Evolutionary conservation across 2,797 vertebrate species (phyloP).

Genomic region (Lagorchestes hirsutus): DNA sequence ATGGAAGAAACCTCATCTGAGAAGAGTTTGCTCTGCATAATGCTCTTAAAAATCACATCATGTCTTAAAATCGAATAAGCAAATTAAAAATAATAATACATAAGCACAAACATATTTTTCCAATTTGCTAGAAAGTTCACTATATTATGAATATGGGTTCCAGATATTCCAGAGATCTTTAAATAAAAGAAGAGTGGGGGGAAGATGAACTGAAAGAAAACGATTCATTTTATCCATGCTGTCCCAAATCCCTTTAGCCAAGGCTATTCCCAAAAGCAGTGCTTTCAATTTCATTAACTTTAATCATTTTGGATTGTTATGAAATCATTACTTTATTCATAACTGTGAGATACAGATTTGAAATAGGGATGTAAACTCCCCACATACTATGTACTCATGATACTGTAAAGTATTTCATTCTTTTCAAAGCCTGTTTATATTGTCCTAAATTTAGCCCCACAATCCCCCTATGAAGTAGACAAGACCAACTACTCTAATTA

Average conservation of each 20-base stretch:
- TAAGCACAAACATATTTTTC: not conserved
- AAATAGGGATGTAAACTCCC: not conserved
- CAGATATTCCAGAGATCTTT: not conserved
- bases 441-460: not conserved
- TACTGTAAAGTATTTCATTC: not conserved
- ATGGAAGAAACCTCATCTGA: not conserved
- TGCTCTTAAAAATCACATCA: not conserved
- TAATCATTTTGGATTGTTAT: not conserved
- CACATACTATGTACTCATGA: not conserved
- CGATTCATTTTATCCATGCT: not conserved
- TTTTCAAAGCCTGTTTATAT: not conserved
- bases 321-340: too few species aligned
- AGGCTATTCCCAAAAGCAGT: not conserved
- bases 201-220: not conserved
- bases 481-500: not conserved
- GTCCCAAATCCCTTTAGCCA: not conserved
- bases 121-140: not conserved
- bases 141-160: too few species aligned
- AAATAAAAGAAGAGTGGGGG: not conserved
- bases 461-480: not conserved
- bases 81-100: not conserved
- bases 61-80: not conserved
- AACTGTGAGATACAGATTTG: not conserved
- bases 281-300: not conserved
- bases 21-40: not conserved